phyloP scores from a whole-genome alignment of 2,888 invertebrate genomes.

The Cantharis lateralis region DNA sequence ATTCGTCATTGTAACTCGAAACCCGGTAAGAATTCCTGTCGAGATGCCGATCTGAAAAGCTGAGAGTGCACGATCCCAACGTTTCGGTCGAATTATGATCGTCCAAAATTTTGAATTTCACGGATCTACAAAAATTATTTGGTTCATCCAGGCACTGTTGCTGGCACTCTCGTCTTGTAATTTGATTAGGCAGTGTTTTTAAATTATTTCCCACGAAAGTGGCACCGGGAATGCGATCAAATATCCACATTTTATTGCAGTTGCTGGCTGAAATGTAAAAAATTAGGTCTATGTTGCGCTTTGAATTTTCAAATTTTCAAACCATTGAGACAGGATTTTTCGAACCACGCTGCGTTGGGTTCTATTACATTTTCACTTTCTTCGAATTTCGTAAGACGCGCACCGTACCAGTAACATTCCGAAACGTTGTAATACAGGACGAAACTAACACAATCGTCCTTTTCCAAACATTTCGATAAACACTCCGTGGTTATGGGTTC shows the following conservation, averaged over 20 bases:
- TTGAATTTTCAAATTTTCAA: constrained; percentile 20
- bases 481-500: constrained; percentile 51
- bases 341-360: constrained; percentile 67
- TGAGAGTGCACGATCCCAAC: constrained; percentile 71
- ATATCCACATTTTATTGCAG: constrained; percentile 65
- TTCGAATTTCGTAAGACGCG: constrained; percentile 8
- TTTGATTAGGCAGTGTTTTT: constrained; percentile 63
- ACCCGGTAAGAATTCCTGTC: constrained; percentile 79
- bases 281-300: neutral
- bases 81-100: constrained; percentile 36
- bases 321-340: constrained; percentile 67
- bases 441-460: constrained; percentile 50
- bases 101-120: constrained; percentile 55
- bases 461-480: constrained; percentile 45
- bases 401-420: constrained; percentile 50
- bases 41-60: constrained; percentile 73
- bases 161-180: constrained; percentile 72
- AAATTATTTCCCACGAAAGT: constrained; percentile 71
- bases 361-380: constrained; percentile 51
- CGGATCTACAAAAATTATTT: constrained; percentile 61
- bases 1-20: constrained; percentile 76
- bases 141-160: constrained; percentile 62
- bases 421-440: constrained; percentile 49
- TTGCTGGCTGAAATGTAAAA: neutral
- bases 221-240: constrained; percentile 77